Evolutionary conservation across 2,113 vertebrate genomes (phyloP).

Genomic region (Paracanthobrama guichenoti): DNA sequence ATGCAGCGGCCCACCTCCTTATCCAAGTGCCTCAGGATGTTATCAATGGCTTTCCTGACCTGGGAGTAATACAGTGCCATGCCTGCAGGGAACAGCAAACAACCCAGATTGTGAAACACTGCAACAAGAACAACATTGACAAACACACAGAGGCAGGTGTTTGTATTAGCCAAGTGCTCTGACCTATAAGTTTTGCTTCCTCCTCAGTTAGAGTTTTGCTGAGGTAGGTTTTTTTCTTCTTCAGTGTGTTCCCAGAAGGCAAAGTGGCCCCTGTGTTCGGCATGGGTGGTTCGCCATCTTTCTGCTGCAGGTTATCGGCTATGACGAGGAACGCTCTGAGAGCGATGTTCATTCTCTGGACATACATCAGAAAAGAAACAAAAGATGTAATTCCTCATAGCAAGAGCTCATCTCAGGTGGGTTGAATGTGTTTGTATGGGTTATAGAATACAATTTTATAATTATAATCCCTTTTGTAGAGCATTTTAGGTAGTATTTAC

Average conservation of each 20-base stretch:
- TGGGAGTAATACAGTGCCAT: constrained; percentile 98
- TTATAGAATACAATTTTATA: neutral
- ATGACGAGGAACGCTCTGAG: constrained; percentile 96
- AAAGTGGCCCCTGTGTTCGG: constrained; percentile 96
- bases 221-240: constrained; percentile 97
- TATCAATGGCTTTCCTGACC: constrained; percentile 95
- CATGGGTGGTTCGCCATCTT: constrained; percentile 99
- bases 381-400: neutral
- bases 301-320: constrained; percentile 96
- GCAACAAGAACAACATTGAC: neutral
- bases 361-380: neutral
- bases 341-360: constrained; percentile 98
- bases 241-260: constrained; percentile 95
- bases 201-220: constrained; percentile 99
- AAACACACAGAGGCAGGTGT: neutral
- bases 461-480: neutral
- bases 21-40: constrained; percentile 94
- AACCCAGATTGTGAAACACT: neutral
- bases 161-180: constrained; percentile 54
- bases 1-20: constrained; percentile 98
- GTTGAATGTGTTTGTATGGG: neutral
- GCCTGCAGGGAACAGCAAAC: constrained; percentile 70
- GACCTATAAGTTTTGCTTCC: constrained; percentile 97
- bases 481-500: neutral
- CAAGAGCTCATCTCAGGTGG: neutral